Evolutionary conservation across 2,888 invertebrate species (phyloP), one percentile per base, ranked within the genome.

Genomic region (Antheraea yamamai): DNA sequence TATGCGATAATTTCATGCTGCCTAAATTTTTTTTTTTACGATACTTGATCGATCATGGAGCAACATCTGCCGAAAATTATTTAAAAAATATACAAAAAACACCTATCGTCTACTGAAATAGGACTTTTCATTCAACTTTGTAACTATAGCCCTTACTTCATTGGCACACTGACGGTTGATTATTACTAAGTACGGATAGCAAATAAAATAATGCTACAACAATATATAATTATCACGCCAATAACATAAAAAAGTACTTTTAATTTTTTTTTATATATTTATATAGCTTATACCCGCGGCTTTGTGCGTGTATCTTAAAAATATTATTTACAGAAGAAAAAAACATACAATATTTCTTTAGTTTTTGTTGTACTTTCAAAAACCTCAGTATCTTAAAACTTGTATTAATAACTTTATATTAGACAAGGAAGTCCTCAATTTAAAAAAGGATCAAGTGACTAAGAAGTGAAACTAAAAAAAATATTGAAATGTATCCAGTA

Each of bases 131-230:
- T 95, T 94, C 93, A 95, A 90, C 89, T 88, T 88, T 87, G 88
- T 86, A 94, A 94, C 26, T 66, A 95, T 93, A 88, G 94, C 83
- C 90, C 91, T 92, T 93, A 93, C 92, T 94, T 94, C 94, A 94
- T 95, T 94, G 94, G 93, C 92, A 91, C 92, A 92, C 92, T 92
- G 92, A 89, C 91, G 89, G 91, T 93, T 94, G 94, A 95, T 95
- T 93, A 91, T 90, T 83, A 88, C 78, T 84, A 84, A 74, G 88
- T 91, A 94, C 79, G 47, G 92, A 84, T 77, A 85, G 88, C 87
- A 93, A 77, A 86, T 83, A 83, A 81, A 51, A 76, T 75, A 75
- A 75, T 75, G 55, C 61, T 73, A 47, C 47, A n/a, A 16, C n/a
- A 61, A 61, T 20, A 10, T 23, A 23, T 61, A 8, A 10, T 23